Base-by-base conservation (phyloP, 2,113 vertebrate species). In the Stictonetta naevosa region DNA sequence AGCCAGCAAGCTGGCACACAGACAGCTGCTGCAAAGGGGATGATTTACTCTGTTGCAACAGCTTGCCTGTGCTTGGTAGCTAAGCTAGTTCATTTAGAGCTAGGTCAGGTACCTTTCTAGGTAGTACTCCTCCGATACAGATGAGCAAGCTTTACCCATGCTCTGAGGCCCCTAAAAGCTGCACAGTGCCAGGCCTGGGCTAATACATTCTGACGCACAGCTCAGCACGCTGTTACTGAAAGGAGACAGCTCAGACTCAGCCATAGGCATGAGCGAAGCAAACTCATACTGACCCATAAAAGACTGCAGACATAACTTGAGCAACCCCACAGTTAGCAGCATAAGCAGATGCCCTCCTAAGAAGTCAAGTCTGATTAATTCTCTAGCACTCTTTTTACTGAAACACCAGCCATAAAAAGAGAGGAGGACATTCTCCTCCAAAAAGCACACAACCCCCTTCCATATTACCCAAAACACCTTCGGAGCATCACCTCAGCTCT, bases 391-490 rank as follows among this genome's bases (percentile, higher is more conserved):
- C 20, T 42, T 56, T 56, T 63, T 33, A 16, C 55, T 46, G 60
- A 59, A 88, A 88, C 80, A 42, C 22, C 19, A 40, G 36, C 38
- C n/a, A 63, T 55, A 90, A 94, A 91, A 94, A 14, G 42, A 64
- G 42, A 59, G 0, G 0, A 60, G 50, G n/a, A 40, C 21, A 10
- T 53, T 83, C 67, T 83, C 33, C 53, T 73, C 76, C 20, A 26
- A 33, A 86, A 93, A 72, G 10, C 15, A 59, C 10, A 1, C 16
- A 77, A 58, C 50, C 31, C 11, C 33, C 26, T 28, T 2, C 20
- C 25, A 26, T 52, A 25, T n/a, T 53, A 75, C 56, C 28, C 29
- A 28, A 52, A 67, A 46, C 33, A 85, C 62, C 34, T 52, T 56
- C 25, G 3, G 62, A 72, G 28, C 31, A 64, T 64, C 58, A 46